phyloP scores from a whole-genome alignment of 2,888 invertebrate species.

The Eupithecia exiguata region DNA sequence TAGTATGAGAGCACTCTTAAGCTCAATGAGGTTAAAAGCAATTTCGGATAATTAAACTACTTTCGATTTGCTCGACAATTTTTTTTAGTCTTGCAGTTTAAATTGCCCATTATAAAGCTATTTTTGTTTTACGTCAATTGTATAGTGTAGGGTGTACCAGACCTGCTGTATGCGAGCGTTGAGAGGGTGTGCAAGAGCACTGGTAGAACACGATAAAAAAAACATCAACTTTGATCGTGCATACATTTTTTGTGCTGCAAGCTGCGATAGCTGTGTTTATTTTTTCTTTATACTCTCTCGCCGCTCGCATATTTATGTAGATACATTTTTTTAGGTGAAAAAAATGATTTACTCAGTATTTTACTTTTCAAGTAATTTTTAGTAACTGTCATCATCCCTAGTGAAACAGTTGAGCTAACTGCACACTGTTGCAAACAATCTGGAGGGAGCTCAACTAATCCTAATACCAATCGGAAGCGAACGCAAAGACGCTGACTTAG shows the following conservation, averaged over 20 bases:
- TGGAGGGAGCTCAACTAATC: too few species aligned
- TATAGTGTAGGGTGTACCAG: background rate
- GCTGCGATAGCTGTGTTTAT: background rate
- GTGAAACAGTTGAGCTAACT: too few species aligned
- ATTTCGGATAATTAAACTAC: background rate
- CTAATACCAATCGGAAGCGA: too few species aligned
- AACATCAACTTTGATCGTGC: background rate
- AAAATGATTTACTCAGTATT: too few species aligned
- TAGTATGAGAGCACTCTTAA: background rate
- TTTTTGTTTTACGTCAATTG: background rate
- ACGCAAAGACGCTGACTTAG: too few species aligned
- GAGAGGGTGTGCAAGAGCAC: background rate
- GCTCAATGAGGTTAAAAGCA: background rate
- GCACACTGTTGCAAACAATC: too few species aligned
- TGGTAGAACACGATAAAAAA: background rate
- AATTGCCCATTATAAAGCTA: background rate
- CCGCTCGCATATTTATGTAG: too few species aligned
- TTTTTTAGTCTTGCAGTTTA: background rate
- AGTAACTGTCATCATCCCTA: too few species aligned
- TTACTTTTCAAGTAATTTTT: too few species aligned
- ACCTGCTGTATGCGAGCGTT: background rate
- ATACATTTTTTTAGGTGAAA: too few species aligned
- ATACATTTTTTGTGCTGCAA: background rate
- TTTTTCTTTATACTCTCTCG: too few species aligned
- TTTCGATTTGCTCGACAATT: background rate